Evolutionary conservation across 64 coral and sea anemone genomes (phyloP).

Genomic region (Anthopleura sola): DNA sequence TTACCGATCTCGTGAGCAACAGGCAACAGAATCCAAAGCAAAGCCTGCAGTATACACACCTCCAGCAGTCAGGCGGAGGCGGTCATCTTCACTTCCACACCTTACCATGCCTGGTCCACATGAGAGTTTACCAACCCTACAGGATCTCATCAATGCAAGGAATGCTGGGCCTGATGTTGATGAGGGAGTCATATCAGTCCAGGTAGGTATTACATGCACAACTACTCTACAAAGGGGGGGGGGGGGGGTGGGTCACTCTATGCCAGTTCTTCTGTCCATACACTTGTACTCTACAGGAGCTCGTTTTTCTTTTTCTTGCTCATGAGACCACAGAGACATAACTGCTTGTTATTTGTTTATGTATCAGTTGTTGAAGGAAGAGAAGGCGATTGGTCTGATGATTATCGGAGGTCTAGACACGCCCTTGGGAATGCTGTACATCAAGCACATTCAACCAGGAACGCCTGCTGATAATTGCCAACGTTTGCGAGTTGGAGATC

Average conservation of each 20-base stretch:
- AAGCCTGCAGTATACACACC: slow-evolving; percentile 8
- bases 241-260: no score
- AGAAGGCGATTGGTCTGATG: slow-evolving; percentile 88
- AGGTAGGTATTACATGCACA: slow-evolving; percentile 37
- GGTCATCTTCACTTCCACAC: slow-evolving; percentile 74
- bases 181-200: slow-evolving; percentile 61
- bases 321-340: background rate
- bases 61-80: slow-evolving; percentile 30
- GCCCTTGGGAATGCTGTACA: slow-evolving; percentile 91
- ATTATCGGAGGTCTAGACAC: slow-evolving; percentile 93
- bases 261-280: no score
- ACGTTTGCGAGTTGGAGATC: slow-evolving; percentile 73
- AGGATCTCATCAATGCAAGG: slow-evolving; percentile 62
- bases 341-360: background rate
- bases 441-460: slow-evolving; percentile 86
- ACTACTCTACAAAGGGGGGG: no score
- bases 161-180: slow-evolving; percentile 69
- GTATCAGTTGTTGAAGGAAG: slow-evolving; percentile 82
- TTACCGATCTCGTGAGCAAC: background rate
- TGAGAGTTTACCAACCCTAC: slow-evolving; percentile 37
- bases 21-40: background rate
- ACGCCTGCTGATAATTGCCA: slow-evolving; percentile 81
- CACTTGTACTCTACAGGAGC: background rate
- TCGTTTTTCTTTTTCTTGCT: no score
- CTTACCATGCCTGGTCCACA: slow-evolving; percentile 1